Evolutionary conservation across 2,113 vertebrate genomes (phyloP).

Genomic region (Sarotherodon lohbergeri): DNA sequence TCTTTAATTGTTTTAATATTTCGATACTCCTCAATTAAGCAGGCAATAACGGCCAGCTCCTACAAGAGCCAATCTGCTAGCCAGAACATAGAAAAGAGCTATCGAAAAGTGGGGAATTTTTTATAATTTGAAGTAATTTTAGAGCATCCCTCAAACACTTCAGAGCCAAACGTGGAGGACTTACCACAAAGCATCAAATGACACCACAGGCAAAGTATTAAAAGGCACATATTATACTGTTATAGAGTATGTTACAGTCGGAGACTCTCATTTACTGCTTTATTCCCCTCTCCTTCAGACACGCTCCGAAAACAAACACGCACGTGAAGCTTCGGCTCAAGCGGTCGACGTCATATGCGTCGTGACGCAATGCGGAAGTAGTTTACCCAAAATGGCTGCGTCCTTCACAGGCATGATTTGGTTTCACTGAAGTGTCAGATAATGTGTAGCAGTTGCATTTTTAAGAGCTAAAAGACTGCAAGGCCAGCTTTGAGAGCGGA

Average conservation of each 20-base stretch:
- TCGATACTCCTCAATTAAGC: background rate
- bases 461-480: background rate
- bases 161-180: background rate
- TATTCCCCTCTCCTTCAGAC: background rate
- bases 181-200: background rate
- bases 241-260: background rate
- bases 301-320: background rate
- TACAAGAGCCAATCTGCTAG: background rate
- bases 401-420: constrained; percentile 59
- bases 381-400: constrained; percentile 67
- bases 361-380: constrained; percentile 41
- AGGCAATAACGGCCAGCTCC: background rate
- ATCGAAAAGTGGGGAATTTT: background rate
- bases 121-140: background rate
- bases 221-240: background rate
- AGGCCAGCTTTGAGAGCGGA: background rate
- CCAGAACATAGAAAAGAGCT: background rate
- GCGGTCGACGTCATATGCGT: background rate
- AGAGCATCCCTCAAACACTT: background rate
- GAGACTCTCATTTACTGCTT: background rate
- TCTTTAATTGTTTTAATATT: background rate
- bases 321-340: background rate
- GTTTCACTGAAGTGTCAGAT: background rate
- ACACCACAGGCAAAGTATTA: background rate
- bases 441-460: background rate